Base-by-base conservation (phyloP, 2,113 vertebrate species). In the Sula dactylatra region DNA sequence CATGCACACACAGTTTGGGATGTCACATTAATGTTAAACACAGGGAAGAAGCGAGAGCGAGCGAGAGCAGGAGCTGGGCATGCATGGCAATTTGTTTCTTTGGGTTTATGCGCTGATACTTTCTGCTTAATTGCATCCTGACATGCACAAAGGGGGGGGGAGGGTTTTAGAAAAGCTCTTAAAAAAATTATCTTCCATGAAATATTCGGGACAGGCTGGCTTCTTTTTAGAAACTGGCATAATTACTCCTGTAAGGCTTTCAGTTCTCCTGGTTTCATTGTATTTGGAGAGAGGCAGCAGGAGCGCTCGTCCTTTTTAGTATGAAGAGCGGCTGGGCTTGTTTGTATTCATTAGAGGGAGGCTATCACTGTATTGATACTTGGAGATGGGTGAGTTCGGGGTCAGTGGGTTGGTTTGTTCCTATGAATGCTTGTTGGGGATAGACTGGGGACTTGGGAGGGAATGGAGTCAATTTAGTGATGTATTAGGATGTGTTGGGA, bases 61-160 rank as follows among this genome's bases (percentile, higher is more conserved):
- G 78, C 0, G 0, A 42, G 88, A 76, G 52, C 62, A 77, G 52
- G 73, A 90, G 81, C 47, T 82, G 86, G 88, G 49, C 8, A 27
- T 52, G 31, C 1, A 0, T 31, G 62, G 92, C 45, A 52, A 36
- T 77, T 94, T 76, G 64, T 64, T 90, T 88, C 67, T 88, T 87
- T 77, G 49, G 90, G 88, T 94, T 96, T 96, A 38, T 87, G 64
- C 2, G 2, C 93, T 18, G 44, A 94, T 92, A 45, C 62, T 93
- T 98, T 96, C 94, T 96, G 96, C 96, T 90, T 94, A 94, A 94
- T 96, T 97, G 93, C 87, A 91, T 82, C 91, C 81, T 91, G 96
- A 93, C 50, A 40, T 67, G 87, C 90, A 93, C 32, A 40, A 67
- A 86, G 66, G 9, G 20, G 34, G 11, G 26, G 38, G 22, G 16